Conservation (phyloP, 2,797 vertebrate species). For the Paedocypris micromegethes region DNA sequence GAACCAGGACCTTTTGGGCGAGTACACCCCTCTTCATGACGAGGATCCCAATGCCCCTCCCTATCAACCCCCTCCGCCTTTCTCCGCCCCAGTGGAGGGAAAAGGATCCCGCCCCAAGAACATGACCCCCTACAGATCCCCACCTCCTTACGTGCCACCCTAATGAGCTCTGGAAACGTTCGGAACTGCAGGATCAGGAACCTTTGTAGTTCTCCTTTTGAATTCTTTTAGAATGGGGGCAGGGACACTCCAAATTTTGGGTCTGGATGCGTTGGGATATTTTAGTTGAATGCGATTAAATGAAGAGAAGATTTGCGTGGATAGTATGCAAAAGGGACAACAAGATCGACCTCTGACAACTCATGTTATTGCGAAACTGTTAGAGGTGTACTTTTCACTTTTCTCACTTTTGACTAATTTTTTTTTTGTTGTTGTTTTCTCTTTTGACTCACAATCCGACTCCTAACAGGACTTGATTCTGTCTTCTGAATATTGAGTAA, state of each 20-base stretch:
- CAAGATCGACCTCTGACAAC: slow-evolving; percentile 58
- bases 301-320: slow-evolving; percentile 51
- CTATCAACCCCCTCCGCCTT: slow-evolving; percentile 95
- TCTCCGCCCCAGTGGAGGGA: slow-evolving; percentile 92
- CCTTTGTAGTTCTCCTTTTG: slow-evolving; percentile 77
- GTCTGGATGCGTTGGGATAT: slow-evolving; percentile 45
- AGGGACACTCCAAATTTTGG: slow-evolving; percentile 54
- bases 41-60: slow-evolving; percentile 94
- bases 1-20: slow-evolving; percentile 89
- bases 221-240: slow-evolving; percentile 53
- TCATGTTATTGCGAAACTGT: slow-evolving; percentile 56
- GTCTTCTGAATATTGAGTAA: slow-evolving; percentile 74
- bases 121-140: slow-evolving; percentile 97
- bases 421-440: slow-evolving; percentile 37
- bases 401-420: slow-evolving; percentile 62
- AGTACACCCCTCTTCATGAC: slow-evolving; percentile 88
- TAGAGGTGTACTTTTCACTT: slow-evolving; percentile 52
- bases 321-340: slow-evolving; percentile 62
- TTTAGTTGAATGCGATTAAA: slow-evolving; percentile 38
- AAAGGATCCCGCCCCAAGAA: slow-evolving; percentile 98
- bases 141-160: slow-evolving; percentile 96
- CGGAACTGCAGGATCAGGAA: slow-evolving; percentile 57
- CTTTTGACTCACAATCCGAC: slow-evolving; percentile 57
- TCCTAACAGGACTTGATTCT: slow-evolving; percentile 81
- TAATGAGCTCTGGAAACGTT: slow-evolving; percentile 70